Conservation (phyloP, 2,888 invertebrate genomes). For the Chelonus formosanus region DNA sequence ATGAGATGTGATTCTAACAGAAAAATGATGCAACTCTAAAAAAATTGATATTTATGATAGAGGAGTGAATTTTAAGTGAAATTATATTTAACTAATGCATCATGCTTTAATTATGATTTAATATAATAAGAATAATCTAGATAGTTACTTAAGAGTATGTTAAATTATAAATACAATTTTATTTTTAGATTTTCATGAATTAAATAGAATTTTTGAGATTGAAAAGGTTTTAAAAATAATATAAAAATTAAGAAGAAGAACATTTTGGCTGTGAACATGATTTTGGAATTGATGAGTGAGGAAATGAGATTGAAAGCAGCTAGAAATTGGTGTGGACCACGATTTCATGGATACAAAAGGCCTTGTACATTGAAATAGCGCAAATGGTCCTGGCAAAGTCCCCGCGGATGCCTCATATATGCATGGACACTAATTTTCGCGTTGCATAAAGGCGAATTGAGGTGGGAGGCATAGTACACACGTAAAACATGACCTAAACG, state of each 20-base stretch:
- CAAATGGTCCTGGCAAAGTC: constrained; percentile 7
- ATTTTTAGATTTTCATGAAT: too few relatives aligned
- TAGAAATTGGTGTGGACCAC: constrained; percentile 4
- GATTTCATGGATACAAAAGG: constrained; percentile 8
- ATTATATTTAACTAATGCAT: too few relatives aligned
- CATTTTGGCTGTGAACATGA: neutral
- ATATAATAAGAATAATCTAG: too few relatives aligned
- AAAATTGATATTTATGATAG: too few relatives aligned
- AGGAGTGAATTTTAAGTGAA: too few relatives aligned
- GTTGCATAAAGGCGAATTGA: constrained; percentile 37
- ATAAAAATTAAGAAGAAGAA: neutral
- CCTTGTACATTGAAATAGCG: constrained; percentile 12
- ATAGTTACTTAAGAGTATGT: too few relatives aligned
- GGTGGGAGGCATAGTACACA: constrained; percentile 20
- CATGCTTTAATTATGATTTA: too few relatives aligned
- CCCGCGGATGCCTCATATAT: constrained; percentile 30
- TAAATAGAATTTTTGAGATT: too few relatives aligned
- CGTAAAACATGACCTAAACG: constrained; percentile 50
- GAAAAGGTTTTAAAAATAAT: neutral
- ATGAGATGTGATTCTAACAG: too few relatives aligned
- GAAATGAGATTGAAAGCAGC: constrained; percentile 14
- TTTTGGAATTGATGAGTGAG: neutral
- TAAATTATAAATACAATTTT: too few relatives aligned
- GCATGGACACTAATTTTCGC: constrained; percentile 41
- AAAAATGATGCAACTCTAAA: too few relatives aligned